Evolutionary conservation across 2,888 invertebrate genomes (phyloP), one percentile per base, ranked within the genome.

Genomic region (Lasius fuliginosus): DNA sequence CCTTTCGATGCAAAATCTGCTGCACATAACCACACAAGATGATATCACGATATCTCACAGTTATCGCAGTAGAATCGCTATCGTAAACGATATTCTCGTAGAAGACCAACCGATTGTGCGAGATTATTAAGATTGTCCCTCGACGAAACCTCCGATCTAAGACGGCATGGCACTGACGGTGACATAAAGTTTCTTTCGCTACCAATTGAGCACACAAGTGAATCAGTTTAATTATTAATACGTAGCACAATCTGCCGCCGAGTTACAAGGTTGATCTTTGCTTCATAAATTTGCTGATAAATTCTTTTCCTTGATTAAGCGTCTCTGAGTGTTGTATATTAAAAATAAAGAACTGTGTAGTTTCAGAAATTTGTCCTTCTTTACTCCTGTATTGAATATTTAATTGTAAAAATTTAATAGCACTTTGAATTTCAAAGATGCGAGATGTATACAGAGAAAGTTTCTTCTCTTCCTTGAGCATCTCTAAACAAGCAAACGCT

Each of bases 121-220:
- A 88, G 84, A 33, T 89, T 88, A 77, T 91, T 87, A 40, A 91
- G 84, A 74, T 86, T 87, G 83, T 92, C 91, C 89, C 92, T 92
- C 83, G 92, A 92, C 40, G 91, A 90, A 69, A 73, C 82, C 74
- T 86, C 87, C 65, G 89, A 87, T 65, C 71, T 85, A 74, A 85
- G 85, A 0, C 36, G 90, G 87, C 91, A 91, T 91, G 84, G 76
- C 83, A 77, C 62, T 83, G 85, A 69, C 82, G 85, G 65, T 86
- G 73, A 87, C 82, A 81, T 79, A 79, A 82, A 87, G 76, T 23
- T 69, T 46, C 18, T 65, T 75, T 73, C 76, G 64, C 68, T 58
- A 33, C 12, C 15, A 56, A 68, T 82, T 82, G 49, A 68, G 46
- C 83, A 67, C 68, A 60, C 58, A 62, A 60, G 53, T 46, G 46